These are phyloP conservation scores for Acholoe squamosa DNA, from an alignment of 2,888 invertebrate genomes.

Conservation along the genomic window DNA sequence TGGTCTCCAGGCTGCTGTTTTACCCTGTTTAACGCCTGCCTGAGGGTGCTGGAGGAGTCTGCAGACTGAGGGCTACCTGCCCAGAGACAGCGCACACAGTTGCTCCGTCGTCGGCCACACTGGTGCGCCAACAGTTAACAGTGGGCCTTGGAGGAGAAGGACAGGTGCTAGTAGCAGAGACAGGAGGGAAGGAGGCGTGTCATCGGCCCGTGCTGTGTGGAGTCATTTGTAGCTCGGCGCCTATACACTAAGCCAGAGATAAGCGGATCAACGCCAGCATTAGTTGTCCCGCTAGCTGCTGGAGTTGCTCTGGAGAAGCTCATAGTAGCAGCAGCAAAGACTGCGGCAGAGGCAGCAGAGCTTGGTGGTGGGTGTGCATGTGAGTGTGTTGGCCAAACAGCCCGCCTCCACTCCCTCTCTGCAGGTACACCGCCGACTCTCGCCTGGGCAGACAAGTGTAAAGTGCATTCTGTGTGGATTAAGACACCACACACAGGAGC, in stretches of 20 bases:
- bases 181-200: background rate
- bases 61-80: background rate
- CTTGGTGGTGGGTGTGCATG: background rate
- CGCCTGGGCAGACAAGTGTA: too few species aligned
- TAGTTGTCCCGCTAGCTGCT: background rate
- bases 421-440: too few species aligned
- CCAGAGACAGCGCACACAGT: background rate
- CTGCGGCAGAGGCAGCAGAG: background rate
- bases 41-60: background rate
- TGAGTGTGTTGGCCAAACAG: background rate
- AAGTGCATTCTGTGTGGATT: too few species aligned
- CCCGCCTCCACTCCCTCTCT: background rate
- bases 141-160: background rate
- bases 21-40: background rate
- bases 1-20: background rate
- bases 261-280: constrained; percentile 1
- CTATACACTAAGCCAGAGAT: background rate
- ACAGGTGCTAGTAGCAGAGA: background rate
- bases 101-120: background rate
- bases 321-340: too few species aligned
- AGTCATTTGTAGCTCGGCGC: constrained; percentile 43
- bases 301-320: too few species aligned
- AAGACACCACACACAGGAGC: too few species aligned
- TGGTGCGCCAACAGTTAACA: background rate
- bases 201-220: background rate